These are phyloP conservation scores for Paradoxurus hermaphroditus DNA, from an alignment of 2,113 vertebrate genomes.

Conservation along the genomic window DNA sequence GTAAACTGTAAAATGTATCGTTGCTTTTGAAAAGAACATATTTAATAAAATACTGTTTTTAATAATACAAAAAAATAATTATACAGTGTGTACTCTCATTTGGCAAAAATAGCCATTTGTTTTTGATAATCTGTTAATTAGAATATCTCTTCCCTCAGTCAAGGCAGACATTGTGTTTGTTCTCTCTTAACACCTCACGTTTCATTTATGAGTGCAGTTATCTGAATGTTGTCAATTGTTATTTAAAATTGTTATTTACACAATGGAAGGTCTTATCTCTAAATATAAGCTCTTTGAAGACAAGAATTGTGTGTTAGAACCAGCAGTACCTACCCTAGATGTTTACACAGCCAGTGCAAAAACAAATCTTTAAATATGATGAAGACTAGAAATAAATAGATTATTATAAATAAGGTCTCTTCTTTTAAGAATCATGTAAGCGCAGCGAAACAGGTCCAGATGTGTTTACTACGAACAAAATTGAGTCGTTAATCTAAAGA, in stretches of 20 bases:
- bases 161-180: not conserved
- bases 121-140: not conserved
- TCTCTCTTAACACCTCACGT: not conserved
- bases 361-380: conserved; percentile 4
- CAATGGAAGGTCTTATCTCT: not conserved
- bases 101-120: not conserved
- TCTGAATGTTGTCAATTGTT: not conserved
- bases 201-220: conserved; percentile 35
- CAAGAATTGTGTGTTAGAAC: not conserved
- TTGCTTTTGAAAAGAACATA: not conserved
- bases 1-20: not conserved
- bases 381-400: not conserved
- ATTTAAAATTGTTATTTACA: conserved; percentile 27
- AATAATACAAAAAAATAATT: not conserved
- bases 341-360: not conserved
- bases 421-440: conserved; percentile 43
- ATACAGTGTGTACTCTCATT: not conserved
- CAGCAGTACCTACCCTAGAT: not conserved
- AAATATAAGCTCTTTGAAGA: conserved; percentile 38
- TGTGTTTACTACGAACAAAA: conserved; percentile 59
- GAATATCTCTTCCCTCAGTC: not conserved
- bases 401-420: not conserved
- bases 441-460: conserved; percentile 31
- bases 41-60: not conserved
- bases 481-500: conserved; percentile 58